phyloP scores from a whole-genome alignment of 2,113 vertebrate genomes.

The Rousettus leschenaultii region DNA sequence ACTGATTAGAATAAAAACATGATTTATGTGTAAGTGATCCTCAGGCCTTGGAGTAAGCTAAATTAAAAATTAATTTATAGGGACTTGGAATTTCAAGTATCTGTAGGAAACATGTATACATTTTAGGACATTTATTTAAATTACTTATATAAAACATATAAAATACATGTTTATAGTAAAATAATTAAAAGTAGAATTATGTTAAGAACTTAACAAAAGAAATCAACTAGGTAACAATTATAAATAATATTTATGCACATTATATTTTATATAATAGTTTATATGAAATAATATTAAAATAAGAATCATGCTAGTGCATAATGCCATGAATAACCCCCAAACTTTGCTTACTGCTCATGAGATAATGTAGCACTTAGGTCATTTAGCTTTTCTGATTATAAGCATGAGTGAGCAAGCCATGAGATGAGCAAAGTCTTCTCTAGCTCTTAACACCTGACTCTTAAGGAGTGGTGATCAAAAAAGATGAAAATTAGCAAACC shows the following conservation, averaged over 20 bases:
- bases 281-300: background rate
- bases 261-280: background rate
- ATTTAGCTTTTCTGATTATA: background rate
- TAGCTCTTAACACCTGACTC: too few relatives aligned
- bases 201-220: background rate
- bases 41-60: background rate
- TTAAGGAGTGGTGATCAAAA: background rate
- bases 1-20: constrained; percentile 40
- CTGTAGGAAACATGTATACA: background rate
- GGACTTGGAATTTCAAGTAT: background rate
- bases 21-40: constrained; percentile 15
- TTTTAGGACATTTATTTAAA: background rate
- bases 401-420: background rate
- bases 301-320: background rate
- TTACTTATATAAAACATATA: background rate
- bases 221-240: background rate
- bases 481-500: background rate
- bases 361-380: background rate
- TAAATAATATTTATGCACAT: background rate
- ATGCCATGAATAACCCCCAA: background rate
- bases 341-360: background rate
- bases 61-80: constrained; percentile 15
- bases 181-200: background rate
- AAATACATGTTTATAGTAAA: background rate
- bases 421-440: background rate